These are phyloP conservation scores for Siderastrea radians DNA, from an alignment of 92 coral and sea anemone species.

Conservation along the genomic window DNA sequence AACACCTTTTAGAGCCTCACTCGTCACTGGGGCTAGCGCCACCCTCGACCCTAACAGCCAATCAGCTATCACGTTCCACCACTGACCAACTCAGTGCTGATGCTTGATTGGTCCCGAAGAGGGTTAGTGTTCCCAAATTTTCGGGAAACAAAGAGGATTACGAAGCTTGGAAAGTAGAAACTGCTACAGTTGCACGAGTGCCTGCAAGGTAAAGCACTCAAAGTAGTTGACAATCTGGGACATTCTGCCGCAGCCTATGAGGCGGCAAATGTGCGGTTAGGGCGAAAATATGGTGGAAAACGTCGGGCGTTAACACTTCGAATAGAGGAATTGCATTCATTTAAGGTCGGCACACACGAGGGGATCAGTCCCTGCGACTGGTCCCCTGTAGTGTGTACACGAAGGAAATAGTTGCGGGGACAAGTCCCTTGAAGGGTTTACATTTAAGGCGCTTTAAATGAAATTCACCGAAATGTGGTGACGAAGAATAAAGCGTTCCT, in stretches of 20 bases:
- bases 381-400: too few species aligned
- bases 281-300: constrained; percentile 75
- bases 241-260: constrained; percentile 72
- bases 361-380: too few species aligned
- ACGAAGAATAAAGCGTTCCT: too few species aligned
- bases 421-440: too few species aligned
- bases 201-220: constrained; percentile 70
- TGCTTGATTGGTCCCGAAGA: constrained; percentile 10
- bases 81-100: constrained; percentile 35
- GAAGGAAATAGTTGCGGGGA: too few species aligned
- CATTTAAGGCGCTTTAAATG: too few species aligned
- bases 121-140: constrained; percentile 50
- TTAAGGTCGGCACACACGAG: too few species aligned
- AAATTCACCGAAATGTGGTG: too few species aligned
- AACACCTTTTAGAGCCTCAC: not conserved
- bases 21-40: not conserved
- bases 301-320: constrained; percentile 7
- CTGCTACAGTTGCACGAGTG: constrained; percentile 53
- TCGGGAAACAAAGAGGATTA: constrained; percentile 51
- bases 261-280: constrained; percentile 16
- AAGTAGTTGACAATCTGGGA: constrained; percentile 63
- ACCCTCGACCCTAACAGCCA: not conserved
- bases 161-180: constrained; percentile 67
- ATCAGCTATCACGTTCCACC: not conserved
- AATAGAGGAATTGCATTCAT: constrained; percentile 68